Base-by-base conservation (phyloP, 2,797 vertebrate genomes). In the Eulemur coronatus region DNA sequence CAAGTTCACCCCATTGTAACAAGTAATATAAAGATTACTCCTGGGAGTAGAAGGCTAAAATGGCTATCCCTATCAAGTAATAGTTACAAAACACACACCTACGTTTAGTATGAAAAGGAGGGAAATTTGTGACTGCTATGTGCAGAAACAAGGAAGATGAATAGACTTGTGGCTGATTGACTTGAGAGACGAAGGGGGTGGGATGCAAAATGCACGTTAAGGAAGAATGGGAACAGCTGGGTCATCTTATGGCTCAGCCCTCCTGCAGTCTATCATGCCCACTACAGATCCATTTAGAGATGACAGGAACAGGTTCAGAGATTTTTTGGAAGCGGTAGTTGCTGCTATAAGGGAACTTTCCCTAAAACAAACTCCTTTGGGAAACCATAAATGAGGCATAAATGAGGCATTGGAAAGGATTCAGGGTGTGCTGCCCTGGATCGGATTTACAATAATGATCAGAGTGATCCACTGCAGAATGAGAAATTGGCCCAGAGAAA, bases 371-470 rank as follows among this genome's bases (percentile, higher is more conserved):
- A 87, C 59, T 97, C 33, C 38, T 46, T 75, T 81, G 65, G 35
- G 59, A 84, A 93, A 65, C 48, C 28, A 87, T 61, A 96, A 93
- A 86, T 89, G 65, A 96, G 38, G 46, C 28, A 87, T 61, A 95
- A 93, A 86, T 89, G 65, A 96, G 38, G 46, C 80, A 79, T n/a
- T 93, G 89, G 80, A 52, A 69, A 59, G 50, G 72, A 82, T 69
- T 93, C 55, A 88, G 52, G n/a, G 67, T 81, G 55, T 81, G 38
- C 18, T 89, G 63, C 30, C 46, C 22, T 57, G 82, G 18, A 94
- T 41, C 93, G 30, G 84, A 30, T 85, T 95, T 92, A 91, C 15
- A 61, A 81, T 95, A 84, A 84, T 95, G 94, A 96, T 92, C 89
- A 79, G 84, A 81, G 18, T 93, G 69, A 84, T n/a, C 82, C 81